A percentile compares a stretch with the other conserved stretches of the same genome.
Conservation (phyloP, 2,888 invertebrate species). For the Dusona sp. region DNA sequence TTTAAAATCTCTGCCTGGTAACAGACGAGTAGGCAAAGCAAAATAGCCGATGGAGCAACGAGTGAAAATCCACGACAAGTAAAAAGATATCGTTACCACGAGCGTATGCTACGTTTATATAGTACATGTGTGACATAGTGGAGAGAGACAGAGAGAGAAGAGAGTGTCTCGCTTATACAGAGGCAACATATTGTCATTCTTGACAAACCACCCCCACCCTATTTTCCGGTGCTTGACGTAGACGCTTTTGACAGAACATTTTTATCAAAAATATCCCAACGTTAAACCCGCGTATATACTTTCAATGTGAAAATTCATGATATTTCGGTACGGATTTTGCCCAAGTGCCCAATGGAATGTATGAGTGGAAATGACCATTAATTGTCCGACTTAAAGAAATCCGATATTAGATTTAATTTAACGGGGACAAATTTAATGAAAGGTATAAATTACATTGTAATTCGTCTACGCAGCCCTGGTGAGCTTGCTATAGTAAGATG, state of each 20-base stretch:
- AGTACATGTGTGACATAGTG: neutral
- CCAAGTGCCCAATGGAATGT: neutral
- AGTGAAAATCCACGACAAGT: slow-evolving; percentile 60
- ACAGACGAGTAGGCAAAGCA: slow-evolving; percentile 70
- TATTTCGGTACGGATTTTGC: neutral
- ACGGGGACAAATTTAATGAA: neutral
- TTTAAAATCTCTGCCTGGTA: slow-evolving; percentile 69
- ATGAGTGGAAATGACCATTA: neutral
- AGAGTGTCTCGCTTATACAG: slow-evolving; percentile 22
- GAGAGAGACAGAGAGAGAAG: neutral
- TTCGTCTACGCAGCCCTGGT: neutral
- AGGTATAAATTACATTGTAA: neutral
- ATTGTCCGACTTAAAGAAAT: neutral
- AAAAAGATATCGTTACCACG: slow-evolving; percentile 59
- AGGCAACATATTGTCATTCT: slow-evolving; percentile 25
- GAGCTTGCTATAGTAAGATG: neutral
- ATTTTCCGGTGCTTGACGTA: slow-evolving; percentile 16
- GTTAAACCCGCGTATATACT: neutral
- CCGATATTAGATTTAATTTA: neutral
- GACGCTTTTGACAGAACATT: slow-evolving; percentile 33
- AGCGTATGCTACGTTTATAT: slow-evolving; percentile 6
- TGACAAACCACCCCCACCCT: slow-evolving; percentile 3
- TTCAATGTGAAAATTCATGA: neutral
- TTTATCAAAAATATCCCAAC: slow-evolving; percentile 28
- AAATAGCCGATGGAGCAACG: slow-evolving; percentile 62